Evolutionary conservation across 1,140 invertebrate species (phyloP).

Genomic region (Drosophila lacteicornis): DNA sequence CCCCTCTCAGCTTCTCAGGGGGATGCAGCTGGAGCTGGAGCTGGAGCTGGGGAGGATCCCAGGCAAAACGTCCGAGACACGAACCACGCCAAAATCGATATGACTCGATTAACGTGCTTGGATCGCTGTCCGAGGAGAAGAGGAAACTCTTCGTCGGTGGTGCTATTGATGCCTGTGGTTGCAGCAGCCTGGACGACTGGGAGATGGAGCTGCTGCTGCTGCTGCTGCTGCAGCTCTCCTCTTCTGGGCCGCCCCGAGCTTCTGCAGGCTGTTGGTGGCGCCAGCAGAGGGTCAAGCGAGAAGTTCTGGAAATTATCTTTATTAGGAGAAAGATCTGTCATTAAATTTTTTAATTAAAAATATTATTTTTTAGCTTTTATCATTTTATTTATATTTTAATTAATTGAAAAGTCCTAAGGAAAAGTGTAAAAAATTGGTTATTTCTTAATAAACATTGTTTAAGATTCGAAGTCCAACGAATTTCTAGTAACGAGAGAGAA

Average conservation of each 20-base stretch:
- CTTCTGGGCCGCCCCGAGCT: conserved; percentile 36
- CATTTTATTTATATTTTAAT: not conserved
- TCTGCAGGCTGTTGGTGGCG: conserved; percentile 44
- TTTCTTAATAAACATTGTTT: too few relatives aligned
- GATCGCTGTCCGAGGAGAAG: conserved; percentile 19
- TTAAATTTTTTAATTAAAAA: not conserved
- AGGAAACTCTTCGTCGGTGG: conserved; percentile 24
- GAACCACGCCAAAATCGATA: conserved; percentile 81
- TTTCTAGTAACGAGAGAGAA: too few relatives aligned
- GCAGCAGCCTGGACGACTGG: not conserved
- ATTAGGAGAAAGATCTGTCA: too few relatives aligned
- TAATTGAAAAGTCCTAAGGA: not conserved
- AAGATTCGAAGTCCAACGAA: too few relatives aligned
- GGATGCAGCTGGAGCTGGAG: conserved; percentile 1
- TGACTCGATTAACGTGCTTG: conserved; percentile 79
- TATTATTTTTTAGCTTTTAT: not conserved
- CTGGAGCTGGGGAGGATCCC: conserved; percentile 18
- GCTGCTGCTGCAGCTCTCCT: conserved; percentile 8
- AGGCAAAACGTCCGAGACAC: conserved; percentile 78
- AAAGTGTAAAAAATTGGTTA: too few relatives aligned
- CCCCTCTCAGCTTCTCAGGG: not conserved
- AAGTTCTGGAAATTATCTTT: conserved; percentile 2
- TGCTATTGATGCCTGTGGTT: conserved; percentile 49
- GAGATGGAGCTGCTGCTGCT: conserved; percentile 10
- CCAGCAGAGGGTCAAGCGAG: conserved; percentile 4